These are phyloP conservation scores for Saccostrea cuccullata DNA, from an alignment of 1,140 invertebrate genomes.

Conservation along the genomic window DNA sequence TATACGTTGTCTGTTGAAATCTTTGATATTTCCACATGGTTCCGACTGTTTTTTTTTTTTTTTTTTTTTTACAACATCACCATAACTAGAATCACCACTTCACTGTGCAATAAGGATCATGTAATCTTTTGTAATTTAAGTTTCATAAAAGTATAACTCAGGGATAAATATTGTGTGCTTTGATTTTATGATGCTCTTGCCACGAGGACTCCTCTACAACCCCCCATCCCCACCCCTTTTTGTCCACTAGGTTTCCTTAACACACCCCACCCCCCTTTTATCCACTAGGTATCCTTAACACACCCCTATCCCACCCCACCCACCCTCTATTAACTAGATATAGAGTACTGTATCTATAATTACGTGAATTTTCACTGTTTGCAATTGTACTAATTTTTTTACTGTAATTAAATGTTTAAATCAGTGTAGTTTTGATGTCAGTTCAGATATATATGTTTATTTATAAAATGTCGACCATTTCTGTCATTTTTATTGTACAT, in stretches of 20 bases:
- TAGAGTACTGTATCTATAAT: background rate
- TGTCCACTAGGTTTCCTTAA: background rate
- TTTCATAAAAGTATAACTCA: background rate
- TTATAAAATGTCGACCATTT: background rate
- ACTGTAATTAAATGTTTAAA: background rate
- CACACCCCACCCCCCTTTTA: background rate
- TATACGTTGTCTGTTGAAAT: background rate
- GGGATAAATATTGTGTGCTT: constrained; percentile 8
- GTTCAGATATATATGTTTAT: background rate
- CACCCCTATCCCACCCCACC: too few relatives aligned
- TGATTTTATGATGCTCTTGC: constrained; percentile 6
- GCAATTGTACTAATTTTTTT: background rate
- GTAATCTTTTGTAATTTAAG: background rate
- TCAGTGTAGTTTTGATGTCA: background rate
- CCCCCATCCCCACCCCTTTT: background rate
- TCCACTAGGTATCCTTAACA: background rate
- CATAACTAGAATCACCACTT: background rate
- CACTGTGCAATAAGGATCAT: constrained; percentile 8
- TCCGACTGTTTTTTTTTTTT: background rate
- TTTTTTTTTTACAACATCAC: constrained; percentile 4
- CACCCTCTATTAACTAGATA: background rate
- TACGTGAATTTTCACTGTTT: background rate
- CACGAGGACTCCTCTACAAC: background rate
- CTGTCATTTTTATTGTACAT: background rate
- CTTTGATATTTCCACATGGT: background rate